Conservation (phyloP, 2,113 vertebrate genomes). For the Taxidea taxus region DNA sequence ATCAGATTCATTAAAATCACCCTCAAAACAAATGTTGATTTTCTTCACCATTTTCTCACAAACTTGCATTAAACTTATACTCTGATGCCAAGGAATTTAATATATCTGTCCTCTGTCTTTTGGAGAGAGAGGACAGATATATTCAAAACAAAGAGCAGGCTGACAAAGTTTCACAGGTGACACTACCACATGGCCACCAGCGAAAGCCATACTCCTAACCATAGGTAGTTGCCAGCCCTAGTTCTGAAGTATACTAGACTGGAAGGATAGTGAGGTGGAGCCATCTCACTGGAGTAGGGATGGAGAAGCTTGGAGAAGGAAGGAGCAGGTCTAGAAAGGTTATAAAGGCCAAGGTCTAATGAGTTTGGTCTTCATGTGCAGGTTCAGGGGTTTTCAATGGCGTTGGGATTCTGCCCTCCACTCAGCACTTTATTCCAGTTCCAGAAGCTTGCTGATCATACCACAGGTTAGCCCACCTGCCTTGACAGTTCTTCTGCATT, state of each 20-base stretch:
- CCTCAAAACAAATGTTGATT: constrained; percentile 55
- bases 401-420: background rate
- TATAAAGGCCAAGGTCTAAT: background rate
- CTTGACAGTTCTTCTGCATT: background rate
- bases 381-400: background rate
- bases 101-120: constrained; percentile 59
- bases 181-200: background rate
- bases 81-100: constrained; percentile 62
- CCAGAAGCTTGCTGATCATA: background rate
- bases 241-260: background rate
- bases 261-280: background rate
- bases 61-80: constrained; percentile 35
- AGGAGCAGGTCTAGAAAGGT: background rate
- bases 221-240: background rate
- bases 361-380: background rate
- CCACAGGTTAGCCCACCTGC: background rate
- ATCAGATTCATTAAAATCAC: constrained; percentile 66
- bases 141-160: constrained; percentile 61
- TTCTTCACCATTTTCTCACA: constrained; percentile 38
- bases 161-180: constrained; percentile 48
- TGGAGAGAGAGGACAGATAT: constrained; percentile 50
- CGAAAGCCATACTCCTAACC: background rate
- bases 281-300: background rate
- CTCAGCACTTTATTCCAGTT: background rate
- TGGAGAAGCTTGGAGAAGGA: background rate